These are phyloP conservation scores for Alethe diademata DNA, from an alignment of 2,113 vertebrate species.

Conservation along the genomic window DNA sequence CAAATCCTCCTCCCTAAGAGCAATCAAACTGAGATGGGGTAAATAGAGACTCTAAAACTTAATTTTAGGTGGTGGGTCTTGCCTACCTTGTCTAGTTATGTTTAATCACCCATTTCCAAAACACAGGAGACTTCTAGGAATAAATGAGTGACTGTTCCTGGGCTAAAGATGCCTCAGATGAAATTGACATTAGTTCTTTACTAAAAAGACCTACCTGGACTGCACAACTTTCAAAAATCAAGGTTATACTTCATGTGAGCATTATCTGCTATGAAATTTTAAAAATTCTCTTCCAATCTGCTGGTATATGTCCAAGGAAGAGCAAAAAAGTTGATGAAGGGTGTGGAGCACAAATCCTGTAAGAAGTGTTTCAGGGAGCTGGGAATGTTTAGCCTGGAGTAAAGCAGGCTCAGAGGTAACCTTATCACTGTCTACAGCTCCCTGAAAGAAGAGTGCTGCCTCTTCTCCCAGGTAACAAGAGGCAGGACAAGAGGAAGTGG, in stretches of 20 bases:
- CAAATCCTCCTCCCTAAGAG: background rate
- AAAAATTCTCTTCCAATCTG: background rate
- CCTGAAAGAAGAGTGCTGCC: background rate
- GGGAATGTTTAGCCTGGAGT: background rate
- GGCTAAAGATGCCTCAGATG: background rate
- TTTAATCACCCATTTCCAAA: background rate
- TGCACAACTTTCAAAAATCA: background rate
- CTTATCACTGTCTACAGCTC: accelerated
- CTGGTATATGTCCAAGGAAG: background rate
- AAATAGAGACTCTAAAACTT: background rate
- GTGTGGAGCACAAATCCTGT: background rate
- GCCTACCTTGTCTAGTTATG: background rate
- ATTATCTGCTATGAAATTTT: background rate
- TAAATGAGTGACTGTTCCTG: background rate
- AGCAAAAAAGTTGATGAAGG: background rate
- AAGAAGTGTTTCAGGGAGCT: background rate
- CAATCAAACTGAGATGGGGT: background rate
- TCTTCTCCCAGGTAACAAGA: background rate
- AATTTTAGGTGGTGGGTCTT: background rate
- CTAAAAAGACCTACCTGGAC: background rate
- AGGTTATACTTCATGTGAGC: background rate
- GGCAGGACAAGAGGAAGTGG: background rate
- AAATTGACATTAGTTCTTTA: background rate
- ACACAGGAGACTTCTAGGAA: background rate
- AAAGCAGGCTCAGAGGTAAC: background rate